Percentiles rank a stretch among this genome's conserved stretches.
These are phyloP conservation scores for Clarias batrachus DNA, from an alignment of 2,113 vertebrate genomes.

Conservation along the genomic window DNA sequence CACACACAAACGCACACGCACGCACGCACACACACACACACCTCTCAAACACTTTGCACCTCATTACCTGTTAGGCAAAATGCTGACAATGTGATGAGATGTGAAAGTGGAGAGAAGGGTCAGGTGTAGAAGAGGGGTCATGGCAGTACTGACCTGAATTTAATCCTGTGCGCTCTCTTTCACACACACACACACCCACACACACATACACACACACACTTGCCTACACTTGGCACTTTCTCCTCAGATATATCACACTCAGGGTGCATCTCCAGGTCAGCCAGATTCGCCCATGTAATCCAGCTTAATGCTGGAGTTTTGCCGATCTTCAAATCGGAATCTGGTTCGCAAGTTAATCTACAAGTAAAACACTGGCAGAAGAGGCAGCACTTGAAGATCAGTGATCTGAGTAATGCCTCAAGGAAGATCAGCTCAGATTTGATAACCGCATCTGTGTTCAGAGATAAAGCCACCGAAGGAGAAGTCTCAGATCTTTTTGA, in stretches of 20 bases:
- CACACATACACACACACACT: neutral
- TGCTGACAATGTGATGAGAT: constrained; percentile 42
- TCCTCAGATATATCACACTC: neutral
- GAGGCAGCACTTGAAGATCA: neutral
- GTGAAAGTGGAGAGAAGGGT: constrained; percentile 28
- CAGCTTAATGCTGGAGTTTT: neutral
- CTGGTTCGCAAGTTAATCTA: constrained; percentile 22
- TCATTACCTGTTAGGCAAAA: constrained; percentile 34
- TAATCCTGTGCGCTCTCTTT: neutral
- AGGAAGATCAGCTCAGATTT: constrained; percentile 10
- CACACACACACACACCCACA: neutral
- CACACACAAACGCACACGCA: neutral
- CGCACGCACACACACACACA: neutral
- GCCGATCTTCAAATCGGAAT: constrained; percentile 7
- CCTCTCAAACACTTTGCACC: constrained; percentile 2
- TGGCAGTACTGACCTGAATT: constrained; percentile 44
- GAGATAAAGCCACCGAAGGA: neutral
- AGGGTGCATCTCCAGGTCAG: constrained; percentile 34
- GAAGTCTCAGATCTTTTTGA: constrained; percentile 4
- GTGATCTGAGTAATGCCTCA: constrained; percentile 1
- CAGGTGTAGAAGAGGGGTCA: constrained; percentile 44
- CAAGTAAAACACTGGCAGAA: constrained; percentile 17
- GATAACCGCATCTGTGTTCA: neutral
- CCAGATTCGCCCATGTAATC: neutral
- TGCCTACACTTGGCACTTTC: neutral